Evolutionary conservation across 2,797 vertebrate species (phyloP).

Genomic region (Pseudochaenichthys georgianus): DNA sequence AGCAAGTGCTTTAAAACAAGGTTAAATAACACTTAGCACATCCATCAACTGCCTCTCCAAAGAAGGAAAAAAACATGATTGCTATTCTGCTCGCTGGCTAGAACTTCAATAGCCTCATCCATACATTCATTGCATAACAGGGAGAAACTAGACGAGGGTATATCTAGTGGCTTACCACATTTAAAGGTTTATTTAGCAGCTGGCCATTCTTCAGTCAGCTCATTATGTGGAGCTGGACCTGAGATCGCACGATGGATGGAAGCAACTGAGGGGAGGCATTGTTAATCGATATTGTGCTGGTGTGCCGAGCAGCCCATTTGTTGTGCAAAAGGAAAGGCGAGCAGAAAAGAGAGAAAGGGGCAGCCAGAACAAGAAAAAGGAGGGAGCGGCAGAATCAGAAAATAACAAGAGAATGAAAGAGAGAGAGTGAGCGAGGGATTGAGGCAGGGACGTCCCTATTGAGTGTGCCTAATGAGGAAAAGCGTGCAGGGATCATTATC

Average conservation of each 20-base stretch:
- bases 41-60: constrained; percentile 81
- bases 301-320: constrained; percentile 67
- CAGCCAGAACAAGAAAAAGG: constrained; percentile 49
- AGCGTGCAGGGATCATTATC: constrained; percentile 84
- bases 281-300: constrained; percentile 75
- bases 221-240: constrained; percentile 65
- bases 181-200: constrained; percentile 71
- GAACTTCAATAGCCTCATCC: constrained; percentile 68
- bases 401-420: constrained; percentile 75
- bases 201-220: constrained; percentile 70
- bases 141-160: constrained; percentile 43
- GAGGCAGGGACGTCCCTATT: constrained; percentile 77
- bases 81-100: constrained; percentile 62
- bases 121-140: constrained; percentile 70
- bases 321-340: constrained; percentile 50
- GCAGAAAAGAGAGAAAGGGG: constrained; percentile 23
- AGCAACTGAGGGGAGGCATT: constrained; percentile 59
- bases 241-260: constrained; percentile 53
- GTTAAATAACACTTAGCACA: constrained; percentile 87
- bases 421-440: constrained; percentile 55
- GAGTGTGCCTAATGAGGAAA: constrained; percentile 85
- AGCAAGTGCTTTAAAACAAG: constrained; percentile 86
- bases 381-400: constrained; percentile 59
- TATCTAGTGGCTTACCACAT: constrained; percentile 59
- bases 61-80: constrained; percentile 57